Evolutionary conservation across 2,113 vertebrate species (phyloP).

Genomic region (Delphinapterus leucas): DNA sequence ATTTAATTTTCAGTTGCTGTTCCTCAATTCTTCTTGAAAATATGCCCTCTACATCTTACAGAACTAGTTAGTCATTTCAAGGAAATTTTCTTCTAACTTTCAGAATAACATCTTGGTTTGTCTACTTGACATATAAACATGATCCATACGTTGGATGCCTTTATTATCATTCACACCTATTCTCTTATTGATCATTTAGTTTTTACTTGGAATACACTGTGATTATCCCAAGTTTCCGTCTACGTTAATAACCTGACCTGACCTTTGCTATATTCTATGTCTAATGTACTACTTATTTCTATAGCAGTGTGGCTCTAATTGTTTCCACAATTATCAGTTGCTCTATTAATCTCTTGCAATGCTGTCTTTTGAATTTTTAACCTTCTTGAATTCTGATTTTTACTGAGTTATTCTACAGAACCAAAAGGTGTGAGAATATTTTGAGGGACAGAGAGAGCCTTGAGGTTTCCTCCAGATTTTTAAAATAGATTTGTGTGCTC

Average conservation of each 20-base stretch:
- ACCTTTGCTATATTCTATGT: not conserved
- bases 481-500: not conserved
- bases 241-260: not conserved
- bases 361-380: not conserved
- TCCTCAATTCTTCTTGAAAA: not conserved
- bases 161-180: not conserved
- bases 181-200: not conserved
- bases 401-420: not conserved
- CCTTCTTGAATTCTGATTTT: not conserved
- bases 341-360: not conserved
- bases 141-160: not conserved
- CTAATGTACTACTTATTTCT: not conserved
- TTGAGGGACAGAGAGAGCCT: rapidly evolving
- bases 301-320: not conserved
- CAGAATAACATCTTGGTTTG: not conserved
- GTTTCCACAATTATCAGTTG: not conserved
- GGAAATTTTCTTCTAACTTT: not conserved
- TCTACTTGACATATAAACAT: not conserved
- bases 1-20: not conserved
- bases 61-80: not conserved
- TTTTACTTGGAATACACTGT: not conserved
- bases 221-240: not conserved
- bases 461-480: not conserved
- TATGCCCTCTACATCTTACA: not conserved
- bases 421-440: not conserved